A percentile compares a stretch with the other conserved stretches of the same genome.
phyloP scores from a whole-genome alignment of 2,888 invertebrate genomes.

The Hirtodrosophila confusa region DNA sequence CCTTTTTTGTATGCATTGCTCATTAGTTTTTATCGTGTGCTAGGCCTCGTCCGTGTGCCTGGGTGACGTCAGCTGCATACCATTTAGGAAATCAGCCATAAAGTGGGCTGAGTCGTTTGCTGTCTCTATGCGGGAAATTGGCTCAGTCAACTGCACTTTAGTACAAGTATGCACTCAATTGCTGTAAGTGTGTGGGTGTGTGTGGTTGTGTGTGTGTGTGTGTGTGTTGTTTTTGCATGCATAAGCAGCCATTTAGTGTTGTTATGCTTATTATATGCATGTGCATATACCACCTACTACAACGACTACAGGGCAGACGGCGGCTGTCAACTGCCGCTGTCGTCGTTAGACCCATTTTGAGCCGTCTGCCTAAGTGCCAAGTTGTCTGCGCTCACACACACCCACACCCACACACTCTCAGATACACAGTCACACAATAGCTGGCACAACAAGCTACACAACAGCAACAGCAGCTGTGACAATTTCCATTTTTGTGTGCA shows the following conservation, averaged over 20 bases:
- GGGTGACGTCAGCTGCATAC: slow-evolving; percentile 60
- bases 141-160: slow-evolving; percentile 73
- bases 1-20: slow-evolving; percentile 14
- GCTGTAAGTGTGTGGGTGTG: slow-evolving; percentile 43
- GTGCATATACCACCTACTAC: slow-evolving; percentile 22
- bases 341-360: slow-evolving; percentile 72
- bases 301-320: slow-evolving; percentile 28
- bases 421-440: slow-evolving; percentile 4
- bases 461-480: slow-evolving; percentile 57
- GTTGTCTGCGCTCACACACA: slow-evolving; percentile 45
- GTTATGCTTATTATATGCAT: slow-evolving; percentile 71
- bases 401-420: slow-evolving; percentile 1
- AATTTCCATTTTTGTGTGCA: slow-evolving; percentile 77
- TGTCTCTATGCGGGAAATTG: slow-evolving; percentile 62
- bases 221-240: slow-evolving; percentile 65
- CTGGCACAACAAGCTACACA: slow-evolving; percentile 24
- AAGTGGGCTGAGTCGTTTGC: slow-evolving; percentile 53
- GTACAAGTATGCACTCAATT: slow-evolving; percentile 76
- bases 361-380: slow-evolving; percentile 69
- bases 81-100: slow-evolving; percentile 81
- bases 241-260: slow-evolving; percentile 78
- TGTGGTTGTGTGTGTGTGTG: neutral
- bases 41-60: slow-evolving; percentile 40
- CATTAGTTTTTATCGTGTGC: slow-evolving; percentile 53
- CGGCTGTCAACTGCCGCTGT: slow-evolving; percentile 60